Evolutionary conservation across 2,113 vertebrate species (phyloP), one percentile per base, ranked within the genome.

Genomic region (Xyrauchen texanus): DNA sequence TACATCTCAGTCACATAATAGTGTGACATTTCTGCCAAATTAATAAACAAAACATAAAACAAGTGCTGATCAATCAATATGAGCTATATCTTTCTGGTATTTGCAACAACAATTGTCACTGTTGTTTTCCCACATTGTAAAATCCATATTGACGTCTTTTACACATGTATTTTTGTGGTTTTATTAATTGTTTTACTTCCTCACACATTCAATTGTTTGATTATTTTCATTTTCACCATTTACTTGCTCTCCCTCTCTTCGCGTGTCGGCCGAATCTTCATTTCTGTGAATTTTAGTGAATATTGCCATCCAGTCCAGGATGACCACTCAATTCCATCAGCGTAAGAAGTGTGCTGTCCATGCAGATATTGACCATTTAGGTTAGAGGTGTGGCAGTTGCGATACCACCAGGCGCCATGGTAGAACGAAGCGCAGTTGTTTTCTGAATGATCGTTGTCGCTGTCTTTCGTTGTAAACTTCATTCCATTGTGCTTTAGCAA

Each of bases 221-320:
- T 7, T 2, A 4, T 34, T 67, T 80, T 21, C 11, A 8, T 3
- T 1, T 34, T 34, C 3, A 3, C 21, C 21, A 3, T 15, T 93
- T 88, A 85, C 93, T 96, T 98, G 84, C 92, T 95, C 60, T 97
- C 83, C 47, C 83, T 34, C 69, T 84, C 97, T 78, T 97, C 96
- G 0, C 94, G 93, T 70, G 92, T 86, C 0, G 97, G 97, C 21
- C 96, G 94, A 65, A 98, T 95, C 93, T 99, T 99, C 95, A 99
- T 98, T 91, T 99, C 97, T 0, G 96, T 94, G 89, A 96, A 98
- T 87, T 98, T 99, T 84, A 99, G 96, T 0, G 97, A 99, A 73
- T 99, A 99, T 89, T 98, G 97, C 97, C 97, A 99, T 79, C 97
- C 97, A 0, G 97, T 98, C 97, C 97, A 98, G 77, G 97, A 96